Evolutionary conservation across 2,113 vertebrate genomes (phyloP).

Genomic region (Phylloscopus trochilus): DNA sequence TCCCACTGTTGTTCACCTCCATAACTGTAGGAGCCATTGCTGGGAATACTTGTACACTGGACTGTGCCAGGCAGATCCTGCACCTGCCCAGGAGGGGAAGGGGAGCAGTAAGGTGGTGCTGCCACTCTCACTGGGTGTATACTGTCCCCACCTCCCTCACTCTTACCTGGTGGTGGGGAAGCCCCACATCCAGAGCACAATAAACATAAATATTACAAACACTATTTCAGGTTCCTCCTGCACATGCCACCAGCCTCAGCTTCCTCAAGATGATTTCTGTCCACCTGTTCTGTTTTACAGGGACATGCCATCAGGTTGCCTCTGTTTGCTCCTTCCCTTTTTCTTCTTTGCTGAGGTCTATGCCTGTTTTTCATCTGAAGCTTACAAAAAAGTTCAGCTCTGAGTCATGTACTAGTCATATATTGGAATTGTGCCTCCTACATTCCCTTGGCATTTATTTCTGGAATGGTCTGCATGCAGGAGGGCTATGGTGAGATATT

Average conservation of each 20-base stretch:
- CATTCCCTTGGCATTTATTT: neutral
- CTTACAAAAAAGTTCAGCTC: neutral
- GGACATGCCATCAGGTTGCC: accelerated
- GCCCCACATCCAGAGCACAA: neutral
- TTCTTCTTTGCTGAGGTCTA: neutral
- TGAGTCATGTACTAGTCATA: neutral
- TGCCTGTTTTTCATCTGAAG: neutral
- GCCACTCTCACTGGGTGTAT: too few species aligned
- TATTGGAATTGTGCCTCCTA: neutral
- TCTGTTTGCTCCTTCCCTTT: neutral
- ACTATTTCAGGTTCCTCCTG: neutral
- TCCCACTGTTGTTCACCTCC: neutral
- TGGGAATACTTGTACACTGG: accelerated
- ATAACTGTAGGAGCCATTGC: neutral
- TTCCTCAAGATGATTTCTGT: neutral
- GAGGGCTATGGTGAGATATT: neutral
- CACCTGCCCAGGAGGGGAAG: neutral
- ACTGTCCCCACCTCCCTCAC: too few species aligned
- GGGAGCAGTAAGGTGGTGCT: neutral
- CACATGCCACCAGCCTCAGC: neutral
- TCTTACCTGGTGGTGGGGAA: neutral
- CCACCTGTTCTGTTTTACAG: neutral
- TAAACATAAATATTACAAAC: neutral
- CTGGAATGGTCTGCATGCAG: neutral
- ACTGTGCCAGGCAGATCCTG: neutral